These are phyloP conservation scores for Ophion costatus DNA, from an alignment of 2,888 invertebrate species.

Conservation along the genomic window DNA sequence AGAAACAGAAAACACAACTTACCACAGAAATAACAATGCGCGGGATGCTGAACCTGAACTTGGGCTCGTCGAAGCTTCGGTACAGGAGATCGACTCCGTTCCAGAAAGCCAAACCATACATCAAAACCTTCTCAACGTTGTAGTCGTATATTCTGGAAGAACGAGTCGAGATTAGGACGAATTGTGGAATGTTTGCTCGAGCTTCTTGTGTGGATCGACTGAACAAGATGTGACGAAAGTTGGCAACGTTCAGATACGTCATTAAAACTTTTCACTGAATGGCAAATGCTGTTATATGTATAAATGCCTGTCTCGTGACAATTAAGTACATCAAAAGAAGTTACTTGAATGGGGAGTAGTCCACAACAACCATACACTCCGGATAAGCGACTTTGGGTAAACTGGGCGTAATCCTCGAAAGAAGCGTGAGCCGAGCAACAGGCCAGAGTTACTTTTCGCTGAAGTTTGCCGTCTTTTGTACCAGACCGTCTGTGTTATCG, in stretches of 20 bases:
- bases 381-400: constrained; percentile 16
- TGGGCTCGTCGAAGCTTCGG: constrained; percentile 45
- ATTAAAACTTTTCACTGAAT: too few species aligned
- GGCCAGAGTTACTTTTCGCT: not conserved
- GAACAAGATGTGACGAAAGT: too few species aligned
- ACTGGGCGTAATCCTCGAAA: not conserved
- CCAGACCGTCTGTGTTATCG: not conserved
- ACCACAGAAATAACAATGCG: constrained; percentile 22
- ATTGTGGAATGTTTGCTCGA: not conserved
- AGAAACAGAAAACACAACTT: not conserved
- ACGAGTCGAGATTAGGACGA: not conserved
- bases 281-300: too few species aligned
- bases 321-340: not conserved
- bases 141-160: constrained; percentile 3
- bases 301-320: too few species aligned
- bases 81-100: constrained; percentile 14
- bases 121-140: constrained; percentile 9
- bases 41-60: constrained; percentile 49
- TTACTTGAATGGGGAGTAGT: constrained; percentile 16
- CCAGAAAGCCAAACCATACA: constrained; percentile 23
- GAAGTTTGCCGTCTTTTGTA: not conserved
- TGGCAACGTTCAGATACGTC: too few species aligned
- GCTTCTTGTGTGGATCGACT: too few species aligned
- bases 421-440: not conserved
- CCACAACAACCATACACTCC: constrained; percentile 19